Conservation (phyloP, 2,888 invertebrate species). For the Hypolimnas misippus region DNA sequence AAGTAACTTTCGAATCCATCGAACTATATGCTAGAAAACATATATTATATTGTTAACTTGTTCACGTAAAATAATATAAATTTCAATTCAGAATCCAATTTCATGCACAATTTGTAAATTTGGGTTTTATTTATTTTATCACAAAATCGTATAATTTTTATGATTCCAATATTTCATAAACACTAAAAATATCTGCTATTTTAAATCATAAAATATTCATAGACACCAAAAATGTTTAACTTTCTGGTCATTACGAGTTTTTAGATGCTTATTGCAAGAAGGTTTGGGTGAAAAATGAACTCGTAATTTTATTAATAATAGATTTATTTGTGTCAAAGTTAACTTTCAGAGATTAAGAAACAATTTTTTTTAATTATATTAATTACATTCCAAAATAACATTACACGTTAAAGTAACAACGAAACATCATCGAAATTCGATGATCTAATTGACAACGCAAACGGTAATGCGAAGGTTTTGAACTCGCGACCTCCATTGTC, state of each 20-base stretch:
- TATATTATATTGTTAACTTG: neutral
- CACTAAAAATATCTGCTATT: neutral
- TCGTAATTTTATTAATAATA: too few relatives aligned
- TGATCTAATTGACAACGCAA: constrained; percentile 2
- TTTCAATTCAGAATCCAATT: constrained; percentile 6
- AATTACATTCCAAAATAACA: neutral
- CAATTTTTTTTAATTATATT: too few relatives aligned
- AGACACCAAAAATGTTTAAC: neutral
- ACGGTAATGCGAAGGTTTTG: constrained; percentile 33
- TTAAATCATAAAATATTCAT: neutral
- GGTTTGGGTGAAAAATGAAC: too few relatives aligned
- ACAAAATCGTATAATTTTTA: neutral
- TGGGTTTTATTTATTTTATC: neutral
- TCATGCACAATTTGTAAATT: neutral
- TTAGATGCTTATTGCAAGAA: too few relatives aligned
- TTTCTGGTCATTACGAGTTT: too few relatives aligned
- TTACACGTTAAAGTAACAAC: neutral
- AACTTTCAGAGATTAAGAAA: too few relatives aligned
- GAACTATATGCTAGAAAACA: neutral
- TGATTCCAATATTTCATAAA: neutral
- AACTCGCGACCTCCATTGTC: constrained; percentile 40
- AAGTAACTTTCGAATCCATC: neutral
- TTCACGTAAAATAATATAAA: neutral
- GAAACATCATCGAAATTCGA: neutral
- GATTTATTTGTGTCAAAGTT: neutral